Evolutionary conservation across 2,888 invertebrate species (phyloP), one percentile per base, ranked within the genome.

Genomic region (Saturnia pavonia): DNA sequence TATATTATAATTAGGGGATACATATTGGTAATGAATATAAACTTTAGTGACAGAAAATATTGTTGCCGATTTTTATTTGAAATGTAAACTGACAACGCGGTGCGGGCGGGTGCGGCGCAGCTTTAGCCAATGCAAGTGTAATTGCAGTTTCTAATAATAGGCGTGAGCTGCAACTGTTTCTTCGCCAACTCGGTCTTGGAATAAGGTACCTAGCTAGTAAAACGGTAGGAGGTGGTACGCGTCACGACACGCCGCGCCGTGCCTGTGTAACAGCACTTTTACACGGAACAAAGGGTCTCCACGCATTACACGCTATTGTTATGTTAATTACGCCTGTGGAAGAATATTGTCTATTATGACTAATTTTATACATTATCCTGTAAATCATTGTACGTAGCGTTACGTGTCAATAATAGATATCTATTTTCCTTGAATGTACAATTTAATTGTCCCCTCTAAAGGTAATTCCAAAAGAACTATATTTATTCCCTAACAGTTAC

Each of bases 131-230:
- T 81, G 74, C 78, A 79, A 78, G 72, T 76, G 73, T 77, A 79
- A 80, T 80, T 76, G 75, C 72, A 73, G 70, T 70, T 67, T 75
- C 75, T 81, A 81, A 81, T 82, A 80, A 82, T 81, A 83, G 80
- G 78, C 72, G 76, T 75, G 70, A 76, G 79, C 77, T 80, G 82
- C 80, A 81, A 82, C 78, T 40, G 65, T 65, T 80, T 78, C 77
- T 77, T 76, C 74, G 74, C 77, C 79, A 80, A 82, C 81, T 77
- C 72, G 79, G 88, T 88, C 87, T 85, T 73, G 82, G 86, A 85
- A 82, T 86, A 85, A 85, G 83, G 82, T 83, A 83, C 79, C 80
- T 80, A 81, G 83, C 80, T 80, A 81, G 83, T 78, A 80, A 76
- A 74, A 71, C 63, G 72, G 72, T 78, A 77, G 82, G 80, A 80